Base-by-base conservation (phyloP, 2,797 vertebrate species). In the Pangasius macronema region DNA sequence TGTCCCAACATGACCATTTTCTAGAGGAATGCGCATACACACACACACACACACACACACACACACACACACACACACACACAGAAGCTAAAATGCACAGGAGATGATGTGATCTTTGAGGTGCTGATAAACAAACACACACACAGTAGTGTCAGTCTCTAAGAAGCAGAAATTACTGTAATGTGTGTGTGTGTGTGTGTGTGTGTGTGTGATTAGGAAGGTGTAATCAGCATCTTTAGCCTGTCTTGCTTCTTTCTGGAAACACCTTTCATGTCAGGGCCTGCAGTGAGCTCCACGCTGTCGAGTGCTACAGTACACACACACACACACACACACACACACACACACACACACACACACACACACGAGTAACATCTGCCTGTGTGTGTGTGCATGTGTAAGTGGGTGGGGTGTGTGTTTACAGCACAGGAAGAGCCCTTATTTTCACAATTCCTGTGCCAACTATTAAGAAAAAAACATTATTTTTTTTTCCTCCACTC, bases 1-100 rank as follows among this genome's bases (percentile, higher is more conserved):
- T 95, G 93, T 95, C 92, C 90, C 89, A 92, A 94, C 94, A 95
- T 73, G 94, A 95, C 89, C 89, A 89, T 86, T 83, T 42, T 90
- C 59, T 46, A 59, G 82, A 93, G 91, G 93, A 95, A 94, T 96
- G 92, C 53, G 4, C 87, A 75, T 4, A 33, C 3, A 49, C 61
- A 36, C 39, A 83, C 84, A 36, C 82, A 89, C 80, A 83, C 86
- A 53, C 16, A 55, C 53, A 55, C 53, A 55, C 88, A 83, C 81
- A 8, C 42, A 8, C 39, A 39, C 80, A 8, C 39, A 39, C 80
- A 51, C 51, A 53, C 51, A 53, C 88, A 83, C 80, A 6, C 39
- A 39, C 39, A 39, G 42, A 51, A 20, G 18, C 79, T n/a, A 46
- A 46, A 82, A 63, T 30, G 59, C 27, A 90, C 89, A 87, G 89